phyloP scores from a whole-genome alignment of 2,888 invertebrate genomes.

The Dromius quadrimaculatus region DNA sequence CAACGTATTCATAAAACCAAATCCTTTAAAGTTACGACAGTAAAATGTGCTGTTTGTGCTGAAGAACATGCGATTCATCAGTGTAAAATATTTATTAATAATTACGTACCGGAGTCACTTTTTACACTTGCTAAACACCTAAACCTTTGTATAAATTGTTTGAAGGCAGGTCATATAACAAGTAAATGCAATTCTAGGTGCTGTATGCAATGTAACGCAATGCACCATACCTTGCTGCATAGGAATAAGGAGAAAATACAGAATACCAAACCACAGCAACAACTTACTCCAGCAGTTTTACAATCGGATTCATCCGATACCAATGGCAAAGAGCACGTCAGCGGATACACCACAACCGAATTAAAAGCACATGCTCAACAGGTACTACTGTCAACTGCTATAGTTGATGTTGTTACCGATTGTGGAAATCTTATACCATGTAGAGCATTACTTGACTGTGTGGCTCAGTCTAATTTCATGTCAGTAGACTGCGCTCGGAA shows the following conservation, averaged over 20 bases:
- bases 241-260: neutral
- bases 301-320: neutral
- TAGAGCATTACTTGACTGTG: neutral
- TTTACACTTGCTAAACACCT: neutral
- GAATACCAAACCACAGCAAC: neutral
- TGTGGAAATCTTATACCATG: neutral
- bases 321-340: neutral
- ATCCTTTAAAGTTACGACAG: neutral
- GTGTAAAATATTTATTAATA: neutral
- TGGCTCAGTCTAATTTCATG: neutral
- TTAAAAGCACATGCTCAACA: neutral
- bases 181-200: neutral
- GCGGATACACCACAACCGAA: neutral
- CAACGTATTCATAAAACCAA: neutral
- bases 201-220: neutral
- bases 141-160: neutral
- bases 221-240: too few relatives aligned
- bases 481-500: neutral
- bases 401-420: neutral
- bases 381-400: neutral
- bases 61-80: neutral
- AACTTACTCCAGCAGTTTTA: neutral
- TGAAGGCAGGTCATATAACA: neutral
- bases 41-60: neutral
- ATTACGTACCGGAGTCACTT: neutral